These are phyloP conservation scores for Danaus plexippus DNA, from an alignment of 1,140 invertebrate genomes.

Conservation along the genomic window DNA sequence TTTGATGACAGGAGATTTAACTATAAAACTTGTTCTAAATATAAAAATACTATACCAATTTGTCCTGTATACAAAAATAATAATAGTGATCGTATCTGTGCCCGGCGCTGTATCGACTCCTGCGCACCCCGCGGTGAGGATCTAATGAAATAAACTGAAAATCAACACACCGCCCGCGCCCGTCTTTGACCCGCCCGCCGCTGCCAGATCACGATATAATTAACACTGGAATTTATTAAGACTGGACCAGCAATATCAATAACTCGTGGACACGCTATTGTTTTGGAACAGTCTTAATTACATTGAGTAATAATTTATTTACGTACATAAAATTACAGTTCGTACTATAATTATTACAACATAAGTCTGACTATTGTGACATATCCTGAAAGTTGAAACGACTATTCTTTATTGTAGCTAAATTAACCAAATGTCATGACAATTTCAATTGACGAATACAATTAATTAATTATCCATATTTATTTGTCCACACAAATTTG, in stretches of 20 bases:
- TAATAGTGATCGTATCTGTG: constrained; percentile 27
- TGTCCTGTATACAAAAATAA: constrained; percentile 13
- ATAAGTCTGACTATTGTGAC: background rate
- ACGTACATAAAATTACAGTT: no score
- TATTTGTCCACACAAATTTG: no score
- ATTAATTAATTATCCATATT: no score
- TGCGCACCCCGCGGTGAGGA: constrained; percentile 57
- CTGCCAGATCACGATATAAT: constrained; percentile 38
- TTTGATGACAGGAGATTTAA: background rate
- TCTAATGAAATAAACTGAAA: constrained; percentile 74
- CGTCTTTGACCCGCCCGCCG: constrained; percentile 45
- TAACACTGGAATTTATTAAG: constrained; percentile 38
- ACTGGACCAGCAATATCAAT: constrained; percentile 28
- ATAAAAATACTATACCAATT: background rate
- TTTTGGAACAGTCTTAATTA: constrained; percentile 32
- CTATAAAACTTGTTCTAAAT: background rate
- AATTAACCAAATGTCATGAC: no score
- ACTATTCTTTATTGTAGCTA: background rate
- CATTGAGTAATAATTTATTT: constrained; percentile 5
- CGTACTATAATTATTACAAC: constrained; percentile 5
- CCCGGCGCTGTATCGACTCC: constrained; percentile 28
- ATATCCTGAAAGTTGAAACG: no score
- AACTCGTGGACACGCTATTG: constrained; percentile 36
- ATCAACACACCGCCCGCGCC: constrained; percentile 62
- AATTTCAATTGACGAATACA: no score